Base-by-base conservation (phyloP, 2,113 vertebrate species). In the Gnathonemus echidnorhynchus region DNA sequence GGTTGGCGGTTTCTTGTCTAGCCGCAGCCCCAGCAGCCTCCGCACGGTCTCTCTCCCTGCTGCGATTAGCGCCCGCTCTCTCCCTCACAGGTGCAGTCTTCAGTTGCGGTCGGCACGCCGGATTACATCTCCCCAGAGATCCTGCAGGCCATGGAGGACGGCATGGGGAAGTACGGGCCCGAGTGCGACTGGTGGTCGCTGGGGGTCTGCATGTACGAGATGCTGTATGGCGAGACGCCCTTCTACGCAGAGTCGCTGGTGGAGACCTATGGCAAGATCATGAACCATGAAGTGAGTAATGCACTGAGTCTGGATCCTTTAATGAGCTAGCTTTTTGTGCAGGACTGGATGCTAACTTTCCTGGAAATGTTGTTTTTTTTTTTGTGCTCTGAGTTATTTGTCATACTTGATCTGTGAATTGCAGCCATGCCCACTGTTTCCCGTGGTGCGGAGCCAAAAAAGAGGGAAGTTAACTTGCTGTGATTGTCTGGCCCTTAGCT, bases 151-250 rank as follows among this genome's bases (percentile, higher is more conserved):
- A 99, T 99, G 98, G 98, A 99, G 94, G 98, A 99, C 13, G 98
- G 98, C 90, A 98, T 97, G 97, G 98, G 98, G 15, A 98, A 96
- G 90, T 99, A 99, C 0, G 98, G 98, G 0, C 98, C 98, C 0
- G 98, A 99, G 94, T 99, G 98, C 62, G 98, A 99, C 95, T 99
- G 98, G 98, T 99, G 98, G 98, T 99, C 98, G 1, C 93, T 99
- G 90, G 98, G 98, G 0, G 98, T 99, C 83, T 99, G 98, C 94
- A 96, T 99, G 96, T 99, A 99, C 42, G 98, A 99, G 94, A 99
- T 99, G 98, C 96, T 99, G 0, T 99, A 97, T 0, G 98, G 98
- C 3, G 98, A 99, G 92, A 99, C 98, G 0, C 98, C 98, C 0
- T 99, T 99, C 92, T 99, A 99, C 0, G 98, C 98, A 0, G 98